Conservation (phyloP, 2,888 invertebrate species). For the Dugesia japonica region DNA sequence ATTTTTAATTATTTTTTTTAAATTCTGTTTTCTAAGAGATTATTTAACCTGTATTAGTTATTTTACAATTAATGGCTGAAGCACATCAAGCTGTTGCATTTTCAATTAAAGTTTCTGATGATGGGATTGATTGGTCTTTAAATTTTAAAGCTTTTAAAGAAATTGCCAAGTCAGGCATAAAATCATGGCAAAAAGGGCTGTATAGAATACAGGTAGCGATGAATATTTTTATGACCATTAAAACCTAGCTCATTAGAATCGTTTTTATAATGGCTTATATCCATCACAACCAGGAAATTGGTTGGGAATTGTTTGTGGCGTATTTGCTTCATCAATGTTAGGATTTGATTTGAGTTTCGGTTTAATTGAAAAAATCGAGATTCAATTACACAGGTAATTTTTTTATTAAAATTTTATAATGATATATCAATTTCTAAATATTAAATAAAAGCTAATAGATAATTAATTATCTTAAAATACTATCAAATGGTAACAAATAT, state of each 20-base stretch:
- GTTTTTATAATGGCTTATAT: conserved; percentile 79
- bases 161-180: conserved; percentile 78
- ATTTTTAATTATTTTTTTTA: background rate
- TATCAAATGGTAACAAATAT: no score
- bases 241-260: conserved; percentile 59
- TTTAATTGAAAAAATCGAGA: conserved; percentile 25
- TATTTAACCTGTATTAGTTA: no score
- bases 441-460: no score
- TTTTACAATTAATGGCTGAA: conserved; percentile 65
- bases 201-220: background rate
- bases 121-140: conserved; percentile 91
- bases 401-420: no score
- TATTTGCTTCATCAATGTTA: conserved; percentile 31
- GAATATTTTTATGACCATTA: background rate
- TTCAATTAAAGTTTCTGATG: conserved; percentile 87
- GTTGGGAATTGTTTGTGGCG: conserved; percentile 61
- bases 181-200: conserved; percentile 69
- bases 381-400: conserved; percentile 22
- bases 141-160: conserved; percentile 84
- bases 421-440: no score
- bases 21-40: background rate
- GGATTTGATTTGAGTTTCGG: conserved; percentile 34
- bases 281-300: conserved; percentile 79
- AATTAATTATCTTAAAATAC: no score
- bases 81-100: conserved; percentile 93